Evolutionary conservation across 1,140 invertebrate genomes (phyloP).

Genomic region (Tetramorium parvispinum): DNA sequence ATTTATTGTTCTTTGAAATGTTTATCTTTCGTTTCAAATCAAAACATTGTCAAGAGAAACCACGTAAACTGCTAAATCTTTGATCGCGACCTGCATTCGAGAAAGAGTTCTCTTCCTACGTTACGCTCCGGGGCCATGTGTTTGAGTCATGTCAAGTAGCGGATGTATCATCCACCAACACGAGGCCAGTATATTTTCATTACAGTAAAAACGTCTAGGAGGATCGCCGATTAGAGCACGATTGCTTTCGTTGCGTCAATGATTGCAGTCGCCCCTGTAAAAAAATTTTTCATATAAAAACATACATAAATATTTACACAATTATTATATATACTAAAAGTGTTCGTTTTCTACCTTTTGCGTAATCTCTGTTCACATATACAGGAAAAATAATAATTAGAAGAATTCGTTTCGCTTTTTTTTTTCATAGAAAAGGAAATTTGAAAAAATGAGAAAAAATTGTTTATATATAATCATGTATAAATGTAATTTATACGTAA

Average conservation of each 20-base stretch:
- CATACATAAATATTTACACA: too few species aligned
- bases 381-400: too few species aligned
- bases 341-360: too few species aligned
- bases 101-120: neutral
- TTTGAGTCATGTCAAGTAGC: constrained; percentile 32
- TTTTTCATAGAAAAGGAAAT: too few species aligned
- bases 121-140: constrained; percentile 29
- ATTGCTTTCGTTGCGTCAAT: neutral
- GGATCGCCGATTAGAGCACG: neutral
- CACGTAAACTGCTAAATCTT: constrained; percentile 22
- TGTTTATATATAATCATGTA: too few species aligned
- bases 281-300: too few species aligned
- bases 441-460: too few species aligned
- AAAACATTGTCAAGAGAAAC: neutral
- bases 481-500: too few species aligned
- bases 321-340: too few species aligned
- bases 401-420: too few species aligned
- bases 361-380: too few species aligned
- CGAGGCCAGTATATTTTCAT: constrained; percentile 1
- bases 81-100: constrained; percentile 28
- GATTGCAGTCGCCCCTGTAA: neutral
- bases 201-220: neutral
- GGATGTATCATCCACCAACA: neutral
- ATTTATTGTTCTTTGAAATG: neutral
- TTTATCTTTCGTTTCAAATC: constrained; percentile 35